phyloP scores from a whole-genome alignment of 2,888 invertebrate genomes.

The Apantesis nais region DNA sequence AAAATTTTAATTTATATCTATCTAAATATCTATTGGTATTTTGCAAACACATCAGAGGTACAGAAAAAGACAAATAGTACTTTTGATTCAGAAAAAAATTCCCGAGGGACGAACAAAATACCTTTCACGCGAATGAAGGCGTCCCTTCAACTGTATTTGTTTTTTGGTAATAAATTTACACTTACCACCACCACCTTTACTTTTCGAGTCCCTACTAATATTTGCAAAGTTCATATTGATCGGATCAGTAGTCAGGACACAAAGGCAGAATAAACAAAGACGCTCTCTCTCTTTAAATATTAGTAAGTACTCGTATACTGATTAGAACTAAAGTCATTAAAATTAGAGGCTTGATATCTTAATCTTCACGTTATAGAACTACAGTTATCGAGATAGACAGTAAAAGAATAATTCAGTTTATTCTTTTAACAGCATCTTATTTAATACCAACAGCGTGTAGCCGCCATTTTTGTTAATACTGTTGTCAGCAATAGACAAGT shows the following conservation, averaged over 20 bases:
- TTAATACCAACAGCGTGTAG: neutral
- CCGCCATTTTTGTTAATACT: neutral
- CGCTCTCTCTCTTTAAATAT: neutral
- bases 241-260: neutral
- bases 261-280: neutral
- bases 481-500: neutral
- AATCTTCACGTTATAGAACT: neutral
- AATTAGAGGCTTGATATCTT: no score
- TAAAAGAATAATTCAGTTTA: neutral
- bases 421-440: neutral
- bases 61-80: neutral
- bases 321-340: neutral
- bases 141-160: no score
- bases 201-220: no score
- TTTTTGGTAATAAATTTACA: no score
- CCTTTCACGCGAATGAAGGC: neutral
- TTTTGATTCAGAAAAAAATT: neutral
- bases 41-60: neutral
- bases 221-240: neutral
- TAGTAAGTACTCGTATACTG: no score
- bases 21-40: neutral
- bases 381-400: neutral
- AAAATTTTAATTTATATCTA: neutral
- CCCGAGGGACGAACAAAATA: neutral
- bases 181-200: no score